A percentile compares a stretch with the other conserved stretches of the same genome.
These are phyloP conservation scores for Colostygia pectinataria DNA, from an alignment of 2,888 invertebrate genomes.

Conservation along the genomic window DNA sequence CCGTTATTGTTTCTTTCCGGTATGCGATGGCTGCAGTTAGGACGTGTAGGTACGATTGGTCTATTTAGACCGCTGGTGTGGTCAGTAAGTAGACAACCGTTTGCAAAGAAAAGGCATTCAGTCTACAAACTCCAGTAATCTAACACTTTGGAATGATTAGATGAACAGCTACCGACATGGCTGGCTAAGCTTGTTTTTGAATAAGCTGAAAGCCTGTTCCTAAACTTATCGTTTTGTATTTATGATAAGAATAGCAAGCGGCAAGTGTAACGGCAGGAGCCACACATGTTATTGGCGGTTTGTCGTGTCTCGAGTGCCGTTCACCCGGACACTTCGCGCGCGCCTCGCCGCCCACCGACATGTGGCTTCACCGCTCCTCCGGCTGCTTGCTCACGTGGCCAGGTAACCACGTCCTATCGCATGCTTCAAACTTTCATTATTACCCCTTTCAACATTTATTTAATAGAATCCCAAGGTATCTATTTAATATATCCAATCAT, in stretches of 20 bases:
- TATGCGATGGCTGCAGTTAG: conserved; percentile 23
- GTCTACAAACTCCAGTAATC: too few species aligned
- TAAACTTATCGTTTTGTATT: conserved; percentile 48
- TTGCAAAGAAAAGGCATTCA: too few species aligned
- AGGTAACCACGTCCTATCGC: conserved; percentile 62
- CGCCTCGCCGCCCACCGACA: conserved; percentile 42
- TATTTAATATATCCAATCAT: conserved; percentile 12
- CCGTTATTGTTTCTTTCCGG: conserved; percentile 38
- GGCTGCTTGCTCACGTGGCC: conserved; percentile 63
- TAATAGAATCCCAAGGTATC: conserved; percentile 18
- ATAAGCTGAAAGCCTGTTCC: conserved; percentile 25
- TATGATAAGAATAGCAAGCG: conserved; percentile 41
- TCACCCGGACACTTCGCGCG: conserved; percentile 46
- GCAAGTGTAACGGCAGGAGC: conserved; percentile 46
- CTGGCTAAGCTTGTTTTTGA: too few species aligned
- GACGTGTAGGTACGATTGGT: conserved; percentile 24
- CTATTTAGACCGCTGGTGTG: conserved; percentile 8
- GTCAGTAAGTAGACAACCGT: too few species aligned
- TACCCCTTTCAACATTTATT: conserved; percentile 32
- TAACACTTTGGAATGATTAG: background rate
- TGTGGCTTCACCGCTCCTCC: conserved; percentile 48
- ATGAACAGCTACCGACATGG: too few species aligned
- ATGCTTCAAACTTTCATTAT: conserved; percentile 50
- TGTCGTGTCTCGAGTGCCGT: conserved; percentile 54
- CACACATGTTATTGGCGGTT: conserved; percentile 65